Percentiles rank a stretch among this genome's conserved stretches.
Evolutionary conservation across 1,140 invertebrate genomes (phyloP).

Genomic region (Atopsyche davidsoni): DNA sequence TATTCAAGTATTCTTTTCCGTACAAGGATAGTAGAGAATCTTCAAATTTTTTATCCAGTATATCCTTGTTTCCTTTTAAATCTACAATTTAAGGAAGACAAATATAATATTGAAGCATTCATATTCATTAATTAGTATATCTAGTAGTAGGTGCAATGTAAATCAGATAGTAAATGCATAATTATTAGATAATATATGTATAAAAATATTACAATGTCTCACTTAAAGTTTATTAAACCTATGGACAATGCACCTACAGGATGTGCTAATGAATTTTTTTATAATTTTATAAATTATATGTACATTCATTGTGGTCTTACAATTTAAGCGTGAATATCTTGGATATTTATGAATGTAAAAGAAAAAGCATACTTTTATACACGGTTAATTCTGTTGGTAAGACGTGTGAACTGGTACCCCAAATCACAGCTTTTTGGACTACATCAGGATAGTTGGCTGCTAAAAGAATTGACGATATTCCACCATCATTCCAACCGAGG

Average conservation of each 20-base stretch:
- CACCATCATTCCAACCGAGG: constrained; percentile 87
- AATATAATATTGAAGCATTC: neutral
- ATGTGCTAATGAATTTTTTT: neutral
- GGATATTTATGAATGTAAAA: neutral
- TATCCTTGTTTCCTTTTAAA: neutral
- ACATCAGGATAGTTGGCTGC: constrained; percentile 61
- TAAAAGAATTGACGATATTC: constrained; percentile 68
- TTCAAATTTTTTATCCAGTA: constrained; percentile 54
- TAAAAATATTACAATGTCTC: neutral
- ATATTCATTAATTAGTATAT: neutral
- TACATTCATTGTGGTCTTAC: neutral
- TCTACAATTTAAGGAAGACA: neutral
- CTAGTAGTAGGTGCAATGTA: neutral
- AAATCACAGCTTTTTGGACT: constrained; percentile 69
- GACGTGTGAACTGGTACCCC: constrained; percentile 73
- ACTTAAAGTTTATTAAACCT: neutral
- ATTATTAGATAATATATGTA: neutral
- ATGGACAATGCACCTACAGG: neutral
- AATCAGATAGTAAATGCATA: neutral
- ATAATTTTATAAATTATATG: constrained; percentile 1
- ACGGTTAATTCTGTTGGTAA: constrained; percentile 59
- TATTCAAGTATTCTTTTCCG: constrained; percentile 64
- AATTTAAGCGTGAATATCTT: constrained; percentile 1
- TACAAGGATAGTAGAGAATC: constrained; percentile 68
- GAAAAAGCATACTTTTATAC: constrained; percentile 51